Percentiles rank a stretch among this genome's conserved stretches.
Evolutionary conservation across 2,113 vertebrate genomes (phyloP).

Genomic region (Dromiciops gliroides): DNA sequence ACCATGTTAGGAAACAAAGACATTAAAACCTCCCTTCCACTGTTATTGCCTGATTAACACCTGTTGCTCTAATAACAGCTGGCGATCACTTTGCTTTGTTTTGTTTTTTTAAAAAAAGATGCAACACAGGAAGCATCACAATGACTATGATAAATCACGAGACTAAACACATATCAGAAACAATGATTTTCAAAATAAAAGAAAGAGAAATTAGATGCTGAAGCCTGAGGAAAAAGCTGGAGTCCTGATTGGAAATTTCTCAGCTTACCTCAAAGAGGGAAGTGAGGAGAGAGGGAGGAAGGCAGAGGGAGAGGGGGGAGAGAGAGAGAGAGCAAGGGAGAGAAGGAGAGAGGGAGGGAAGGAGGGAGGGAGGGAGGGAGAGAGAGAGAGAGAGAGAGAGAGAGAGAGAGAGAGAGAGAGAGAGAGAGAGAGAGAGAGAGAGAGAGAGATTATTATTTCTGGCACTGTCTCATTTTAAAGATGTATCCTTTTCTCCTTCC

Average conservation of each 20-base stretch:
- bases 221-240: slow-evolving; percentile 43
- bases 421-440: background rate
- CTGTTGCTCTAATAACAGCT: slow-evolving; percentile 72
- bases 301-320: background rate
- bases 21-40: slow-evolving; percentile 57
- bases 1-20: slow-evolving; percentile 48
- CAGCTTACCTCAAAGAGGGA: slow-evolving; percentile 64
- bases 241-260: slow-evolving; percentile 81
- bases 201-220: slow-evolving; percentile 70
- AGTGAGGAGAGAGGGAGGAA: background rate
- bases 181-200: slow-evolving; percentile 69
- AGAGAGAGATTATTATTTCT: slow-evolving; percentile 55
- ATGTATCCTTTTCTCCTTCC: slow-evolving; percentile 67
- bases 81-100: slow-evolving; percentile 61
- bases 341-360: no score
- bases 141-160: slow-evolving; percentile 68
- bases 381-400: slow-evolving; percentile 13
- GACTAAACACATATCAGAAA: slow-evolving; percentile 70
- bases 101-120: slow-evolving; percentile 45
- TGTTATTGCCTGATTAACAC: slow-evolving; percentile 58
- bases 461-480: slow-evolving; percentile 73
- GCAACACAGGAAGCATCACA: slow-evolving; percentile 58
- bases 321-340: background rate
- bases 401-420: background rate
- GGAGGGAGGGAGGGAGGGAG: background rate